Conservation (phyloP, 2,797 vertebrate genomes). For the Labeo calbasu region DNA sequence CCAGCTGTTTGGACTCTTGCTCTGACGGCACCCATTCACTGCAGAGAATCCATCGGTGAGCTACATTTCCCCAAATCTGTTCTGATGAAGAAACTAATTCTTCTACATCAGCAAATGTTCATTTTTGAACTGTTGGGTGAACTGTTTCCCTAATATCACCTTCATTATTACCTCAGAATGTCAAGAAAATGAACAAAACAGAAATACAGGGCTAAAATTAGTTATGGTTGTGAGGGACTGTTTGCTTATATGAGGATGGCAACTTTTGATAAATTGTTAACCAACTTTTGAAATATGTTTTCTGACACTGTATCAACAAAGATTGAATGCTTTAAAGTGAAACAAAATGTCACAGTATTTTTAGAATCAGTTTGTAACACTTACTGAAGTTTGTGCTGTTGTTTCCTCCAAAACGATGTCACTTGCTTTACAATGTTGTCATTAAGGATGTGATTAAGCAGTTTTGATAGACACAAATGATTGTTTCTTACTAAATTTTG, state of each 20-base stretch:
- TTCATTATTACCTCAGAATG: not conserved
- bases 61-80: not conserved
- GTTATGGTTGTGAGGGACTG: not conserved
- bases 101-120: too few relatives aligned
- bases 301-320: not conserved
- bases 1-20: too few relatives aligned
- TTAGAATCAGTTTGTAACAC: not conserved
- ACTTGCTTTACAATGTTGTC: not conserved
- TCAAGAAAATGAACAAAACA: not conserved
- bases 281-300: not conserved
- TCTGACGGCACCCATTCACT: too few relatives aligned
- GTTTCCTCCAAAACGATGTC: not conserved
- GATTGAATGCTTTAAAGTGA: not conserved
- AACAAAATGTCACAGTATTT: not conserved
- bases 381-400: not conserved
- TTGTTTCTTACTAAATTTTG: too few relatives aligned
- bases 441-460: not conserved
- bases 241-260: not conserved
- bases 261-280: not conserved
- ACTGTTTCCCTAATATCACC: not conserved
- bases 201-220: not conserved
- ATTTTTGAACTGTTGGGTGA: too few relatives aligned
- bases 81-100: not conserved
- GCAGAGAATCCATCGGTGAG: too few relatives aligned
- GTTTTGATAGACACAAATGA: not conserved